Conservation (phyloP, 2,113 vertebrate genomes). For the Etheostoma spectabile region DNA sequence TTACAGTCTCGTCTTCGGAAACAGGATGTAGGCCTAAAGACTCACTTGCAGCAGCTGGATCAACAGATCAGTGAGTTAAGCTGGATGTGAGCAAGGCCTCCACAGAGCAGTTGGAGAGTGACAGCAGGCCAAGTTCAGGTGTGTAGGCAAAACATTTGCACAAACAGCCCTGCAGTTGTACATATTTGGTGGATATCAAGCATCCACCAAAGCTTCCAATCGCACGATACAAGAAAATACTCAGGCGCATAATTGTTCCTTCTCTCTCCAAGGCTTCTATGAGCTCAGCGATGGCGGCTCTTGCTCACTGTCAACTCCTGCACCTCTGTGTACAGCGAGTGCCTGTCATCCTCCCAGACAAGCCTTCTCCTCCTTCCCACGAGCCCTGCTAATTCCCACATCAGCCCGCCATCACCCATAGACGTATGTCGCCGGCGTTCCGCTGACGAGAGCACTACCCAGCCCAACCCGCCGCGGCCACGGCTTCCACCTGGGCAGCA, state of each 20-base stretch:
- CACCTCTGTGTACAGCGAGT: constrained; percentile 94
- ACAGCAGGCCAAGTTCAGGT: constrained; percentile 98
- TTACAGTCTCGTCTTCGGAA: constrained; percentile 88
- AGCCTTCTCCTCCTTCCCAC: constrained; percentile 77
- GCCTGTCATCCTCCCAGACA: constrained; percentile 86
- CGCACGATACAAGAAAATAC: constrained; percentile 1
- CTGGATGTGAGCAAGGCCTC: constrained; percentile 88
- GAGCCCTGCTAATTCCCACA: constrained; percentile 52
- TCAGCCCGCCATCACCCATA: constrained; percentile 58
- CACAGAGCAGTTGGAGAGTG: constrained; percentile 89
- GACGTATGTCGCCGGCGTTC: constrained; percentile 87
- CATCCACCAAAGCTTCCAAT: not conserved
- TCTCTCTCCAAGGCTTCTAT: constrained; percentile 89
- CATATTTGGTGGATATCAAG: not conserved
- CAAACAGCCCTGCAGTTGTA: not conserved
- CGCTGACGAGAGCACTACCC: constrained; percentile 88
- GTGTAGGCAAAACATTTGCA: constrained; percentile 13
- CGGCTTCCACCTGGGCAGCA: constrained; percentile 81
- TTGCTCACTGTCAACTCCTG: constrained; percentile 94
- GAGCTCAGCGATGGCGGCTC: constrained; percentile 94
- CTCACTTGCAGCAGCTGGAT: constrained; percentile 92
- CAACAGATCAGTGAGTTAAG: constrained; percentile 93
- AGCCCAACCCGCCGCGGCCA: constrained; percentile 67
- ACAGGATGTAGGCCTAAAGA: constrained; percentile 92
- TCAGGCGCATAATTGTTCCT: constrained; percentile 1